A percentile compares a stretch with the other conserved stretches of the same genome.
phyloP scores from a whole-genome alignment of 2,113 vertebrate species.

The Hyperoodon ampullatus region DNA sequence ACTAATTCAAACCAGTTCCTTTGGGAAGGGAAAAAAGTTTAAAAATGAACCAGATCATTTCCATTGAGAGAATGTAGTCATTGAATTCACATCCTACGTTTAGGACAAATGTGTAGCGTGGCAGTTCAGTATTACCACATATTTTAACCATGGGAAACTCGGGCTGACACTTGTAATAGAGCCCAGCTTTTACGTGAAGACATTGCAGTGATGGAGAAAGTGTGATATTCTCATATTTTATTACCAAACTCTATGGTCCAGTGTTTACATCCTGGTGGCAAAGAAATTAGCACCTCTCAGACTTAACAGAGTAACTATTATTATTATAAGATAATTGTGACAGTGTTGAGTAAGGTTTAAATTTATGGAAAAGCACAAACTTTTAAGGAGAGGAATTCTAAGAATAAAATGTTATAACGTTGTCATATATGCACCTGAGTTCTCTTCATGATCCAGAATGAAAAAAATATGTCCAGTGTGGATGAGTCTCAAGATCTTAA shows the following conservation, averaged over 20 bases:
- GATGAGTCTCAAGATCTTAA: background rate
- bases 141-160: background rate
- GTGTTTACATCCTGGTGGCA: background rate
- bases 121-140: background rate
- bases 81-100: constrained; percentile 49
- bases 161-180: background rate
- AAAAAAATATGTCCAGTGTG: background rate
- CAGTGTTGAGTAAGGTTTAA: background rate
- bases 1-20: constrained; percentile 69
- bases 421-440: background rate
- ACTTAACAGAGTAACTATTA: background rate
- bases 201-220: background rate
- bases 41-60: constrained; percentile 47
- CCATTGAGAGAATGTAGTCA: background rate
- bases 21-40: constrained; percentile 42
- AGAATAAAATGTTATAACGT: background rate
- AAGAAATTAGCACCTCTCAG: background rate
- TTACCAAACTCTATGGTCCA: background rate
- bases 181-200: constrained; percentile 7
- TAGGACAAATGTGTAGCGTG: background rate
- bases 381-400: background rate
- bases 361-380: background rate
- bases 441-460: background rate
- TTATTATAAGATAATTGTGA: background rate
- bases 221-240: background rate